phyloP scores from a whole-genome alignment of 1,140 invertebrate genomes.

The Zaprionus capensis region DNA sequence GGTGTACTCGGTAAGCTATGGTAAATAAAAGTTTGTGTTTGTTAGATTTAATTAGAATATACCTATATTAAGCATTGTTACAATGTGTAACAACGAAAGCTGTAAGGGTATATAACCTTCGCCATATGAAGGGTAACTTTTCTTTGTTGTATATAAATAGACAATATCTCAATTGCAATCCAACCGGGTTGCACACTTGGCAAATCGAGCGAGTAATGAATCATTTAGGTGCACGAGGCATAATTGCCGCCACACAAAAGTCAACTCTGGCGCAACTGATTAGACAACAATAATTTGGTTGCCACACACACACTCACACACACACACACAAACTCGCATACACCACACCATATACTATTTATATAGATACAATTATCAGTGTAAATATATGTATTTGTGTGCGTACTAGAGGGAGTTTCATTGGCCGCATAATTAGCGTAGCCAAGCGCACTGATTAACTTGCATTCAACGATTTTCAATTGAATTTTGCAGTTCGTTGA shows the following conservation, averaged over 20 bases:
- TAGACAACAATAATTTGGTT: conserved; percentile 51
- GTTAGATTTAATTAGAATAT: too few relatives aligned
- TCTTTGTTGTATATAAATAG: background rate
- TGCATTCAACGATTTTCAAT: conserved; percentile 81
- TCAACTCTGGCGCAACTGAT: conserved; percentile 42
- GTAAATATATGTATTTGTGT: conserved; percentile 14
- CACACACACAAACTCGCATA: background rate
- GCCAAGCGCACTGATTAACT: conserved; percentile 81
- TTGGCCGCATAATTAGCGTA: conserved; percentile 79
- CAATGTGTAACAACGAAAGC: too few relatives aligned
- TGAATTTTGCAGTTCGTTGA: conserved; percentile 82
- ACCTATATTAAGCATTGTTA: too few relatives aligned
- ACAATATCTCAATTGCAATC: background rate
- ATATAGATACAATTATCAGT: conserved; percentile 37
- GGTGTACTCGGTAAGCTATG: too few relatives aligned
- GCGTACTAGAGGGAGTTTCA: conserved; percentile 28
- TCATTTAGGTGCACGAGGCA: conserved; percentile 13
- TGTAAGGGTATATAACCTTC: too few relatives aligned
- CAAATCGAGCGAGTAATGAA: conserved; percentile 1
- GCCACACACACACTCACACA: background rate
- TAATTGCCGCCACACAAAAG: conserved; percentile 40
- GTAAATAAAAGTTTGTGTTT: too few relatives aligned
- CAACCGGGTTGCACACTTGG: background rate
- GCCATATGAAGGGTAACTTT: background rate
- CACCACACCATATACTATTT: conserved; percentile 5